Percentiles rank a stretch among this genome's conserved stretches.
Evolutionary conservation across 2,797 vertebrate genomes (phyloP).

Genomic region (Peromyscus nudipes): DNA sequence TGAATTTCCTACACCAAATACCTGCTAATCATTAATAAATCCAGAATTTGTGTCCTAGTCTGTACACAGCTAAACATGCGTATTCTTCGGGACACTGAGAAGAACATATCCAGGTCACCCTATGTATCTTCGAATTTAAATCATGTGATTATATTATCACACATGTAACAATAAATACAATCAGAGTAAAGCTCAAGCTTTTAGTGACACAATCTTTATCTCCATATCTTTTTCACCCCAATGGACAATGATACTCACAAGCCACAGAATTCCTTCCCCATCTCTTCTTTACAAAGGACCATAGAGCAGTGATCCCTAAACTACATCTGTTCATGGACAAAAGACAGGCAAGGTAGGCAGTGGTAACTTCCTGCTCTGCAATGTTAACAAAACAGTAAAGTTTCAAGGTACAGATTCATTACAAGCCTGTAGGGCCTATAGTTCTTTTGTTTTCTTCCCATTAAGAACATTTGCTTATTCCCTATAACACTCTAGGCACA

Average conservation of each 20-base stretch:
- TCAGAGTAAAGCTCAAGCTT: slow-evolving; percentile 2
- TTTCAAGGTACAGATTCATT: not conserved
- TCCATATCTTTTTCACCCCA: not conserved
- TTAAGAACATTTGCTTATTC: not conserved
- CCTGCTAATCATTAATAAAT: not conserved
- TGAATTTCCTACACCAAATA: not conserved
- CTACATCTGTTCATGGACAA: not conserved
- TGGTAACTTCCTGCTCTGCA: not conserved
- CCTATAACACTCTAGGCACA: not conserved
- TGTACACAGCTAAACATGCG: not conserved
- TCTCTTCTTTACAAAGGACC: not conserved
- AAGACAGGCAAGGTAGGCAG: not conserved
- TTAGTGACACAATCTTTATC: not conserved
- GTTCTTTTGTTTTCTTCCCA: not conserved
- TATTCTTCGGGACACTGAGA: not conserved
- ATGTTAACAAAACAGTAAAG: not conserved
- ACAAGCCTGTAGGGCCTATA: not conserved
- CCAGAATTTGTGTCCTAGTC: not conserved
- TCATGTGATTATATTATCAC: not conserved
- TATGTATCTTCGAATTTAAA: slow-evolving; percentile 27
- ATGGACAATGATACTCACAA: not conserved
- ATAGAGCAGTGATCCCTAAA: not conserved
- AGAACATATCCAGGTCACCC: not conserved
- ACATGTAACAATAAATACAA: slow-evolving; percentile 12
- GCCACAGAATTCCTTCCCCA: not conserved